phyloP scores from a whole-genome alignment of 2,113 vertebrate genomes.

The Cercopithecus mona region DNA sequence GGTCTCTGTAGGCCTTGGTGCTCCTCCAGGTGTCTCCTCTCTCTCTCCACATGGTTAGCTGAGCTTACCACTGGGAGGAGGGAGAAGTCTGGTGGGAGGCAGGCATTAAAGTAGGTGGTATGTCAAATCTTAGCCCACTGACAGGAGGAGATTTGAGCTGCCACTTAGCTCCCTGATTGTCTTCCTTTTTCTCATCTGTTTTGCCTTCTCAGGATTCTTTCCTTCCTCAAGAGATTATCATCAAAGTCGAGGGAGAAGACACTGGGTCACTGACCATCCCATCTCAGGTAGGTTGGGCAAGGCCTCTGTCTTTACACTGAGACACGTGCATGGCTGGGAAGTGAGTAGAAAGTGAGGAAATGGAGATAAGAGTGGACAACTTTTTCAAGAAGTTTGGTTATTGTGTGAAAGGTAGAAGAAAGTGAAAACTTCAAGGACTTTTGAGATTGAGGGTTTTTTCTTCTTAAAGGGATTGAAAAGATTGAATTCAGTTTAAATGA shows the following conservation, averaged over 20 bases:
- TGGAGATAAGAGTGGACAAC: neutral
- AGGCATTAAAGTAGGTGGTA: neutral
- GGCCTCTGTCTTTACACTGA: neutral
- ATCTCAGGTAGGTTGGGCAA: constrained; percentile 24
- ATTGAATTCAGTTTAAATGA: neutral
- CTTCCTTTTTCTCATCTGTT: constrained; percentile 2
- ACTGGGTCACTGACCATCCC: neutral
- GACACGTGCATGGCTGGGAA: neutral
- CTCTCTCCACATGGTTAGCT: neutral
- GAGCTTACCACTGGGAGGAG: neutral
- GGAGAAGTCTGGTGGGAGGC: neutral
- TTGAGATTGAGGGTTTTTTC: neutral
- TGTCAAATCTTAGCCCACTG: neutral
- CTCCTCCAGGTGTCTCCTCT: neutral
- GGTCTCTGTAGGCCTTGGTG: neutral
- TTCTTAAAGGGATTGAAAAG: neutral
- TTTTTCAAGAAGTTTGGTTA: neutral
- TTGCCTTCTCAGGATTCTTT: constrained; percentile 40
- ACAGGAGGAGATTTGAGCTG: neutral
- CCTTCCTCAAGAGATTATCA: constrained; percentile 43
- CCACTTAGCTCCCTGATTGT: neutral
- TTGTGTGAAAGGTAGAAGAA: neutral
- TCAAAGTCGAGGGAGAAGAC: constrained; percentile 62
- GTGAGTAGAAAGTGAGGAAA: neutral
- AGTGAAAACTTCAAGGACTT: neutral